Evolutionary conservation across 1,140 invertebrate genomes (phyloP), one percentile per base, ranked within the genome.

Genomic region (Macrosteles quadrilineatus): DNA sequence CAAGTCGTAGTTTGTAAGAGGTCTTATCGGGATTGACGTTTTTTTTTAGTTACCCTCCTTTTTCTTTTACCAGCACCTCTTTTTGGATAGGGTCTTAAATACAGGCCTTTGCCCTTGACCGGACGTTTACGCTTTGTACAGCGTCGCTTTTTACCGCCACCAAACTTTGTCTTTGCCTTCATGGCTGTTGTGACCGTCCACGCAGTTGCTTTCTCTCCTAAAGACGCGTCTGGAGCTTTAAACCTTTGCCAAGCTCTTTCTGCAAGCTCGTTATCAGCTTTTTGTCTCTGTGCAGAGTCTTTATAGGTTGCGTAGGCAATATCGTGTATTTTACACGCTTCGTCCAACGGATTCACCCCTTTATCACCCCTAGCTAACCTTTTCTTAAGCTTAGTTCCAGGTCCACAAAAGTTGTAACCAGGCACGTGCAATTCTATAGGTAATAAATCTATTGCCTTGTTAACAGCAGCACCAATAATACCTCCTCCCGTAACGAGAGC

Each of bases 201-300:
- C n/a, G n/a, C n/a, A n/a, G n/a, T n/a, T n/a, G n/a, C n/a, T n/a
- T n/a, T n/a, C n/a, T n/a, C n/a, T n/a, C n/a, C n/a, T n/a, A n/a
- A n/a, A n/a, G n/a, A n/a, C n/a, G n/a, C n/a, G n/a, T n/a, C n/a
- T n/a, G n/a, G n/a, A 21, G 79, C 70, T 65, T 76, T 74, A 59
- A 80, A 70, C 69, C 76, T 72, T 67, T 75, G 6, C 75, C 76
- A 80, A 30, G 79, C 80, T 72, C 75, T 78, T 50, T 78, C 70
- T 19, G 73, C 71, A 55, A 81, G n/a, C n/a, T n/a, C n/a, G n/a
- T n/a, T n/a, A n/a, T n/a, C n/a, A n/a, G n/a, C n/a, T n/a, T n/a
- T n/a, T n/a, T n/a, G n/a, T n/a, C n/a, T n/a, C n/a, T n/a, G n/a
- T n/a, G n/a, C n/a, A n/a, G n/a, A n/a, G n/a, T 30, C 57, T 25